Base-by-base conservation (phyloP, 2,888 invertebrate species). In the Chalcis sispes region DNA sequence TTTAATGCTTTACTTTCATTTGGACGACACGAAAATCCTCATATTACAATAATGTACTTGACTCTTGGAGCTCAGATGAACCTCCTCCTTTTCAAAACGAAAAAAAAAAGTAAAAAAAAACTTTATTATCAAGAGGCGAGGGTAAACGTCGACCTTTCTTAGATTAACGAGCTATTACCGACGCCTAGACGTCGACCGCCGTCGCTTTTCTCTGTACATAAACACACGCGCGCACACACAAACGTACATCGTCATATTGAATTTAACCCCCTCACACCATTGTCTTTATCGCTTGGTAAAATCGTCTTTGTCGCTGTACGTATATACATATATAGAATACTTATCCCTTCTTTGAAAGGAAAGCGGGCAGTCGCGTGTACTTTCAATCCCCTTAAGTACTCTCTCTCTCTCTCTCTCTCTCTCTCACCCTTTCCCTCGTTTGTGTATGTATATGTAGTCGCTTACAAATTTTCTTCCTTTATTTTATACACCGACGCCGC, bases 241-340 rank as follows among this genome's bases (percentile, higher is more conserved):
- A 13, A 10, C 25, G n/a, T n/a, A n/a, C 42, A 20, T 23, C 18
- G 23, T 62, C n/a, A 54, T 46, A 50, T 69, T 23, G 59, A 69
- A 29, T 59, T 50, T 4, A n/a, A 10, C 25, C n/a, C n/a, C n/a
- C n/a, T n/a, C n/a, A n/a, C 32, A 15, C 48, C 13, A 70, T 48
- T 42, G 58, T 27, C 59, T 70, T 27, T 48, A 50, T 67, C 54
- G 42, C 18, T 15, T 3, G 2, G 18, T 15, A 42, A 18, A 40
- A 67, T 70, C 69, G 59, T 59, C 69, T 70, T 70, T 70, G 69
- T 70, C 69, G n/a, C n/a, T n/a, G n/a, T n/a, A n/a, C n/a, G n/a
- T n/a, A n/a, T n/a, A n/a, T n/a, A n/a, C n/a, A n/a, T n/a, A n/a
- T n/a, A n/a, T n/a, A n/a, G n/a, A n/a, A n/a, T n/a, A n/a, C n/a